Conservation (phyloP, 2,888 invertebrate species). For the Erpobdella octoculata region DNA sequence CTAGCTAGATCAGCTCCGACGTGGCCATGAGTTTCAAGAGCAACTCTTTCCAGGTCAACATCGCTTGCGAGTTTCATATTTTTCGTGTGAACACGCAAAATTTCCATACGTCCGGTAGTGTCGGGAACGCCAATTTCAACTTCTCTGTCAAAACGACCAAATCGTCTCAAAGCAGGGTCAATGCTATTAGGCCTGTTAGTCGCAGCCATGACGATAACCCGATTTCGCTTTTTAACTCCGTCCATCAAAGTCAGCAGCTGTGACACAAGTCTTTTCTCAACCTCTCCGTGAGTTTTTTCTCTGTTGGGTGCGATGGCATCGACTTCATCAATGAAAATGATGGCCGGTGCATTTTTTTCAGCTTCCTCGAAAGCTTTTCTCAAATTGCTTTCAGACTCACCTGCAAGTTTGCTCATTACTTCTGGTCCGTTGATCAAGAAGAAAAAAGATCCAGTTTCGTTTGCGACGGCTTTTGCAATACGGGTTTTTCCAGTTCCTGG, state of each 20-base stretch:
- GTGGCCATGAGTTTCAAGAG: conserved; percentile 96
- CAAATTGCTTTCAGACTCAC: conserved; percentile 95
- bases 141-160: conserved; percentile 95
- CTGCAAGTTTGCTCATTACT: conserved; percentile 98
- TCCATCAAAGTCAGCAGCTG: conserved; percentile 97
- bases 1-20: conserved; percentile 98
- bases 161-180: conserved; percentile 90
- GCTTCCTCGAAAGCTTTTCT: conserved; percentile 99
- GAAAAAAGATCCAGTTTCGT: conserved; percentile 95
- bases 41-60: conserved; percentile 75
- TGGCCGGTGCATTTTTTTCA: conserved; percentile 97
- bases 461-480: conserved; percentile 95
- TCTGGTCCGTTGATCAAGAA: conserved; percentile 66
- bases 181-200: conserved; percentile 98
- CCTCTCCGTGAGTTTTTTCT: conserved; percentile 93
- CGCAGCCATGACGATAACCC: conserved; percentile 99
- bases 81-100: conserved; percentile 95
- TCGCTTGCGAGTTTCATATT: conserved; percentile 98
- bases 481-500: conserved; percentile 90
- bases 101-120: conserved; percentile 91
- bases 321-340: conserved; percentile 97
- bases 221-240: conserved; percentile 94
- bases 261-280: conserved; percentile 94
- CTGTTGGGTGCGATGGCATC: conserved; percentile 99
- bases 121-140: conserved; percentile 99